Evolutionary conservation across 2,888 invertebrate genomes (phyloP), one percentile per base, ranked within the genome.

Genomic region (Apomyelois bistriatella): DNA sequence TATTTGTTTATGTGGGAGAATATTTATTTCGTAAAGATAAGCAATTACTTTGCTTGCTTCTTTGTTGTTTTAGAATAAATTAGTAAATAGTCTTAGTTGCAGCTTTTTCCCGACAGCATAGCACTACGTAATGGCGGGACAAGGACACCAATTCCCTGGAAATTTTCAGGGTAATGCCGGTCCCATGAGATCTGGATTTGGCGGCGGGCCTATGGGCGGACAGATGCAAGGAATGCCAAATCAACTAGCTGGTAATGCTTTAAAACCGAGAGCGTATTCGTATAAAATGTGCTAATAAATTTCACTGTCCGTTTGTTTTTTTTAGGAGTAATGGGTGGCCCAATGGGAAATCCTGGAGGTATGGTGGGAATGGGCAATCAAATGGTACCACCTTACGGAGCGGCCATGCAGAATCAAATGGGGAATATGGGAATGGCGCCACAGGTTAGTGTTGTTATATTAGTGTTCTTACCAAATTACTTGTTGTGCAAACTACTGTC

Each of bases 81-180:
- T 3, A 22, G 5, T 22, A 3, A 22, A 22, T 22, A 22, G 2
- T 22, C 22, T 3, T 22, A 22, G 22, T 22, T 22, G 22, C 5
- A 22, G 22, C 22, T 22, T 22, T 3, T 22, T 22, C 22, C 22
- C 22, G 22, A 22, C 5, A 22, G 2, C 22, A 3, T 22, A 22
- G 22, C 22, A 2, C 22, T 22, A 3, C 22, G 22, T 22, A 22
- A 22, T 95, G 95, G 92, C 94, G 48, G 94, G 94, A 3, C 94
- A 94, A 68, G 94, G 94, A 36, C 94, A 95, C 74, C 94, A 94
- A 70, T 95, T 94, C 68, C 93, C 94, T 60, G 92, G 93, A 16
- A 94, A 93, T 58, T 93, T 94, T 66, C 93, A 93, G 64, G 93
- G 91, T 57, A 93, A 93, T 65, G 87, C 91, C 53, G 91, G 91